Evolutionary conservation across 92 coral and sea anemone species (phyloP).

Genomic region (Siderastrea siderea): DNA sequence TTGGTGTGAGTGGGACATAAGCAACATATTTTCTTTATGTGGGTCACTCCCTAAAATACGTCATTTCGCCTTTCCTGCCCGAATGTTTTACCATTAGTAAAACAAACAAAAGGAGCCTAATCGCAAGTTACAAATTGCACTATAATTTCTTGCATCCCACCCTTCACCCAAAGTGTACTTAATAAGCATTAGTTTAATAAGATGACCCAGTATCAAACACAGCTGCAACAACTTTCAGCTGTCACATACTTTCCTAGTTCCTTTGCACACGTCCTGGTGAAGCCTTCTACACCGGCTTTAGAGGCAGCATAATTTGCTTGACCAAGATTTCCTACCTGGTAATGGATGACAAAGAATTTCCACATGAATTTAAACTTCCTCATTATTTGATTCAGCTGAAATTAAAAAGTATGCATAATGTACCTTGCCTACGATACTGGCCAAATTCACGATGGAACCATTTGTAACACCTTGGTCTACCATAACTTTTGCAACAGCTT

Average conservation of each 20-base stretch:
- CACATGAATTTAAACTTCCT: neutral
- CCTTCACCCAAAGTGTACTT: too few relatives aligned
- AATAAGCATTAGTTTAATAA: too few relatives aligned
- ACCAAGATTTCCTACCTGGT: constrained; percentile 94
- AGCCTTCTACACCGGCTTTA: constrained; percentile 95
- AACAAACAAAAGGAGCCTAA: too few relatives aligned
- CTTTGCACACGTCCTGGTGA: constrained; percentile 92
- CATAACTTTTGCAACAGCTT: constrained; percentile 89
- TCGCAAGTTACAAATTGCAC: too few relatives aligned
- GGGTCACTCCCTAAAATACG: too few relatives aligned
- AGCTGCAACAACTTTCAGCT: neutral
- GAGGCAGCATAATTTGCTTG: constrained; percentile 97
- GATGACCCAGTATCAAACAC: too few relatives aligned
- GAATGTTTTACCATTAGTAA: too few relatives aligned
- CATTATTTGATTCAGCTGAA: neutral
- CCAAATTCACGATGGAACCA: constrained; percentile 92
- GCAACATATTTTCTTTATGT: too few relatives aligned
- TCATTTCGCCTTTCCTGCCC: too few relatives aligned
- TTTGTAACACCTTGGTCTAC: constrained; percentile 79
- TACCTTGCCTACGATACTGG: constrained; percentile 95
- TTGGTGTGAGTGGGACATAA: too few relatives aligned
- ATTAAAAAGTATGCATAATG: neutral
- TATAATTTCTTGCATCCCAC: too few relatives aligned
- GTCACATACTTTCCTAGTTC: constrained; percentile 86
- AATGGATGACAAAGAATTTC: neutral